A percentile compares a stretch with the other conserved stretches of the same genome.
Conservation (phyloP, 1,140 invertebrate species). For the Pogonomyrmex barbatus region DNA sequence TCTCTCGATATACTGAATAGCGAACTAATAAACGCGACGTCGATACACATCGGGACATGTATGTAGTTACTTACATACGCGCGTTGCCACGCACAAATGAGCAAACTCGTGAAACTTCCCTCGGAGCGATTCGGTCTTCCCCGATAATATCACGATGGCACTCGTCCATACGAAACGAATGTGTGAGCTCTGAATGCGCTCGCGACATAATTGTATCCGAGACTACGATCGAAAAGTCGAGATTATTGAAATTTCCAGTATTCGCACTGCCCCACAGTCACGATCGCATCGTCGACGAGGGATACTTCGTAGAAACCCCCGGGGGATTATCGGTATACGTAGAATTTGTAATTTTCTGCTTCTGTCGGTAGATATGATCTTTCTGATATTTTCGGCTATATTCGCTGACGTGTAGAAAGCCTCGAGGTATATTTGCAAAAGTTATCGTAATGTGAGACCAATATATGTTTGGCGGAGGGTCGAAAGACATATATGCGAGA, state of each 20-base stretch:
- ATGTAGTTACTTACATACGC: conserved; percentile 17
- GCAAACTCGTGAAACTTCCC: conserved; percentile 59
- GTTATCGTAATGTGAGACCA: not conserved
- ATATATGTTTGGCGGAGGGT: not conserved
- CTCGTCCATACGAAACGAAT: not conserved
- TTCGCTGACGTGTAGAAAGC: conserved; percentile 12
- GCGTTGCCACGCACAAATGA: conserved; percentile 54
- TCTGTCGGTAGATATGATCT: not conserved
- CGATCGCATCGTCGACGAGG: not conserved
- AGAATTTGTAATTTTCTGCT: conserved; percentile 35
- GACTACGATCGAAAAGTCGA: conserved; percentile 7
- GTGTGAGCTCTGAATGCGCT: too few species aligned
- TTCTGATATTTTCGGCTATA: conserved; percentile 16
- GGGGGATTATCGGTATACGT: not conserved
- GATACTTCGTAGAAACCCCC: not conserved
- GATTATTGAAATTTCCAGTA: conserved; percentile 38
- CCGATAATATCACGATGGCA: not conserved
- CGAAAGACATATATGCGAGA: not conserved
- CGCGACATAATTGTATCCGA: not conserved
- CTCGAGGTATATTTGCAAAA: conserved; percentile 12
- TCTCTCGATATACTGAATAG: conserved; percentile 14
- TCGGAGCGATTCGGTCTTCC: conserved; percentile 20
- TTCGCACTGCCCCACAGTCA: not conserved
- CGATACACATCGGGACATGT: conserved; percentile 31
- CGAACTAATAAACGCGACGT: conserved; percentile 70